Evolutionary conservation across 2,797 vertebrate species (phyloP), one percentile per base, ranked within the genome.

Genomic region (Pelobates cultripes): DNA sequence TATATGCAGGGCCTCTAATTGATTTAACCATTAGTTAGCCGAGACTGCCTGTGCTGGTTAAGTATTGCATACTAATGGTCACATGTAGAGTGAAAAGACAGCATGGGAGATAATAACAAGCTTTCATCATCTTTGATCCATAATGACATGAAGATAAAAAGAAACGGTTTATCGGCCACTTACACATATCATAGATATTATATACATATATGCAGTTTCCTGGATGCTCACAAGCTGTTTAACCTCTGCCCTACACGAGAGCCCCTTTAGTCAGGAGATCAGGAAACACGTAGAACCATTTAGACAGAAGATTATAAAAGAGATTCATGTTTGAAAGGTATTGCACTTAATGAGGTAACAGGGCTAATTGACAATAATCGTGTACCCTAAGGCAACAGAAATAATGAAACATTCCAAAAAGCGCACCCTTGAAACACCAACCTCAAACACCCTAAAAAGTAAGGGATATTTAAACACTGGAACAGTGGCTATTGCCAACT

Each of bases 191-290:
- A 64, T 10, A 64, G 28, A 64, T 64, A 14, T 64, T 64, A 15
- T 12, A n/a, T 5, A n/a, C 14, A n/a, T 64, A 14, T 14, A 40
- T 3, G 17, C 3, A 7, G 61, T 10, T 40, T 40, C 61, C 61
- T 40, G 61, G 61, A n/a, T 28, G 61, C 61, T 64, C 10, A 40
- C 61, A 64, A 64, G 17, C 61, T 64, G 61, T 64, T 64, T 64
- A 64, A 64, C 61, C 61, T 64, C 4, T 40, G 61, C 12, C 61
- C 61, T 40, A 10, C 28, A 64, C 3, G 17, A 64, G 61, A 40
- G n/a, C 61, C 61, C 61, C 61, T 64, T 64, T n/a, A 64, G n/a
- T 28, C 61, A 64, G 28, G 61, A 7, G n/a, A 64, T 15, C 12
- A 8, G 61, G 61, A 40, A 64, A 28, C 10, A 28, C n/a, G 40